Base-by-base conservation (phyloP, 2,888 invertebrate species). In the Aphidoletes aphidimyza region DNA sequence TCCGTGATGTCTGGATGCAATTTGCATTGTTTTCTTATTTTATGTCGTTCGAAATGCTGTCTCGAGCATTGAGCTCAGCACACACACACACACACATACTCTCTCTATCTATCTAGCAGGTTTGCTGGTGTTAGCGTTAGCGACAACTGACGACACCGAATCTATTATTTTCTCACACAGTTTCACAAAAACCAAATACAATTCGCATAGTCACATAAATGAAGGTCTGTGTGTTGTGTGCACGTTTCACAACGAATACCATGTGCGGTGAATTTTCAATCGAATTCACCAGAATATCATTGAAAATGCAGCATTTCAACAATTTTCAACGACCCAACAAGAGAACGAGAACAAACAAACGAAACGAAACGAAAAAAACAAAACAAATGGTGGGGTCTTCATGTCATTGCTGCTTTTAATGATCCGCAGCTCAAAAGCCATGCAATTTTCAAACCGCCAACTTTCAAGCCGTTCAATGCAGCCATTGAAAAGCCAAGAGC, bases 11-110 rank as follows among this genome's bases (percentile, higher is more conserved):
- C 81, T 81, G 81, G 36, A 37, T 81, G 81, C 81, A 81, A 8
- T 36, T 81, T 17, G n/a, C 81, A 81, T 81, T 81, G 37, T 81
- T 81, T 37, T 78, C 36, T 78, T 78, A 78, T 78, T 78, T 81
- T 81, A n/a, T 37, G 39, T 37, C n/a, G 14, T 34, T 69, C 34
- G 34, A 69, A 3, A 14, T 14, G 5, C 2, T 59, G 5, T 59
- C 26, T 8, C n/a, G n/a, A n/a, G 17, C 54, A 54, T 54, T 54
- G 42, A 6, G n/a, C 3, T 11, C 6, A 11, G 54, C 22, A 11
- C 17, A n/a, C 54, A 5, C 3, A n/a, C 22, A 19, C n/a, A 14
- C 17, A 19, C 17, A n/a, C 9, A 17, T n/a, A n/a, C n/a, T n/a
- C 36, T 78, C 11, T 8, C 36, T 2, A 36, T 8, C 36, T 19